These are phyloP conservation scores for Exocentrus adspersus DNA, from an alignment of 2,888 invertebrate genomes.

Conservation along the genomic window DNA sequence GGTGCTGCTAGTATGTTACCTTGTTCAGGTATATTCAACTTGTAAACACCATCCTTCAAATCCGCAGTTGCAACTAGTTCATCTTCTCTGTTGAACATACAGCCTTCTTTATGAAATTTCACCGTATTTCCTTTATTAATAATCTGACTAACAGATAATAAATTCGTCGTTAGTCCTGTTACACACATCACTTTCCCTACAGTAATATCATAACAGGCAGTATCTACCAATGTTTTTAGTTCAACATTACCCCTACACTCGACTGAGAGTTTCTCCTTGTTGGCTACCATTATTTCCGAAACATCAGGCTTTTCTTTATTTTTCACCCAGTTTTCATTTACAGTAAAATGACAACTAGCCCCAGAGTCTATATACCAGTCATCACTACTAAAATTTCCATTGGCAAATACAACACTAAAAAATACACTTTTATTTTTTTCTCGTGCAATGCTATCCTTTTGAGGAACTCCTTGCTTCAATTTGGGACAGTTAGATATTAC, in stretches of 20 bases:
- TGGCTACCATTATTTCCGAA: conserved; percentile 4
- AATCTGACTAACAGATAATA: conserved; percentile 3
- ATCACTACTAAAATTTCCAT: background rate
- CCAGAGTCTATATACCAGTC: background rate
- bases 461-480: background rate
- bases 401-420: background rate
- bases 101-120: background rate
- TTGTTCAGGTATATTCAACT: background rate
- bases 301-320: background rate
- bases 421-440: background rate
- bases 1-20: too few species aligned
- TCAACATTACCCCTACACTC: background rate
- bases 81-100: background rate
- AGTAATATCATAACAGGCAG: background rate
- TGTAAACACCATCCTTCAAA: background rate
- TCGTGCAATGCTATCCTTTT: too few species aligned
- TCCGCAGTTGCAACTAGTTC: too few species aligned
- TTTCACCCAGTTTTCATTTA: background rate
- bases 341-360: background rate
- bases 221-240: background rate
- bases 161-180: background rate
- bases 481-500: background rate
- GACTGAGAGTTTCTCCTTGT: background rate
- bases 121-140: background rate
- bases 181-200: conserved; percentile 2